These are phyloP conservation scores for Polyodon spathula DNA, from an alignment of 2,113 vertebrate genomes.

Conservation along the genomic window DNA sequence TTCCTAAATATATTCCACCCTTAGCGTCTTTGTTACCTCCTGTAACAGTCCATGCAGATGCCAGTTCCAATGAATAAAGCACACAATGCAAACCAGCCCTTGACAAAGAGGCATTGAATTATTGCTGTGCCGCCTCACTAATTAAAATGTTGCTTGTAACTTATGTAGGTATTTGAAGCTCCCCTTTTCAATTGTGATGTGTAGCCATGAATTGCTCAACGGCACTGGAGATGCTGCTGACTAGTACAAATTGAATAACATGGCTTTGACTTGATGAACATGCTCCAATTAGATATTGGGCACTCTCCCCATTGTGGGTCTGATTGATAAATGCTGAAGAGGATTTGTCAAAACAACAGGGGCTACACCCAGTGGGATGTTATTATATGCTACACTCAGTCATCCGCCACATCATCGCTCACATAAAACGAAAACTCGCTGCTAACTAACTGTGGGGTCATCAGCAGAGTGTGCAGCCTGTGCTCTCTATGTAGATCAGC, in stretches of 20 bases:
- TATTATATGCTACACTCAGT: constrained; percentile 90
- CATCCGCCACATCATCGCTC: constrained; percentile 67
- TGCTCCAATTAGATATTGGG: constrained; percentile 69
- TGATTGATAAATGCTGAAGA: constrained; percentile 92
- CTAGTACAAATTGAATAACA: constrained; percentile 83
- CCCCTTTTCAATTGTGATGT: constrained; percentile 88
- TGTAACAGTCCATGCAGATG: constrained; percentile 50
- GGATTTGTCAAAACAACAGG: constrained; percentile 91
- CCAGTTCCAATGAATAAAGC: constrained; percentile 50
- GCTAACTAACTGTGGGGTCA: constrained; percentile 69
- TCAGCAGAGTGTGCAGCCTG: constrained; percentile 58
- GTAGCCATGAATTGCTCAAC: constrained; percentile 81
- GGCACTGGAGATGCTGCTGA: constrained; percentile 74
- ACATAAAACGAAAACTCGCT: constrained; percentile 72
- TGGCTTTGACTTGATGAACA: constrained; percentile 55
- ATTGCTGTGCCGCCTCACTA: constrained; percentile 83
- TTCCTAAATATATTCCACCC: not conserved
- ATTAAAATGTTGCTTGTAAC: constrained; percentile 99
- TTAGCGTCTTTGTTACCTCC: constrained; percentile 14
- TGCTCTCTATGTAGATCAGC: constrained; percentile 66
- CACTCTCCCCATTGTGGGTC: constrained; percentile 60
- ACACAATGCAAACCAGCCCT: constrained; percentile 62
- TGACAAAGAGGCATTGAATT: constrained; percentile 82
- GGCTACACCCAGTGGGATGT: constrained; percentile 80
- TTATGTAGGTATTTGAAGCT: constrained; percentile 89